Base-by-base conservation (phyloP, 2,888 invertebrate genomes). In the Spisula solida region DNA sequence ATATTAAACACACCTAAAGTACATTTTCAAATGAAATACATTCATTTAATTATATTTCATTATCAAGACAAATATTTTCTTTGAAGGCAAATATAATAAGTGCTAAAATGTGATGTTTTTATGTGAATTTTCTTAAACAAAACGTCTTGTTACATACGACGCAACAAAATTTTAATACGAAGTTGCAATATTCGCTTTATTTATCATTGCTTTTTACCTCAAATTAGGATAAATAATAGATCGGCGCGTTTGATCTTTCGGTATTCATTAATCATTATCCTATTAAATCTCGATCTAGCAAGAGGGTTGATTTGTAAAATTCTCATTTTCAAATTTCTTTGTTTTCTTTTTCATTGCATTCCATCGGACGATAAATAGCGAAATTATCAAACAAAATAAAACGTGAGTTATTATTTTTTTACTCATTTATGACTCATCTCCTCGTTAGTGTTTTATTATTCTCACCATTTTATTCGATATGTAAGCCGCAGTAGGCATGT, bases 371-470 rank as follows among this genome's bases (percentile, higher is more conserved):
- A 66, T 25, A 66, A 66, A 66, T 66, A 66, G 25, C 60, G 12
- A 5, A 66, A 2, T 66, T 25, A 66, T 25, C 60, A 66, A 18
- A 25, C 60, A 25, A 66, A 25, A 41, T 66, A n/a, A 66, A n/a
- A 25, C 60, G 12, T 66, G 60, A 66, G 25, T 25, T 66, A 66
- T 66, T 25, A 12, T 4, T 25, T 25, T 25, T 25, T 66, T 8
- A 41, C 41, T 25, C 25, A n/a, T 66, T 25, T 25, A 66, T 66
- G 60, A 66, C 60, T 66, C 60, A 66, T n/a, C 10, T 25, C 25
- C 60, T 66, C 5, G 60, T 66, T 66, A 66, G 60, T 66, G n/a
- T 25, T 25, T 66, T 66, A n/a, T 66, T 66, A 66, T 66, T 10
- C 25, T 12, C 25, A 25, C n/a, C 60, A 25, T 66, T 66, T 66